These are phyloP conservation scores for Cyclargus thomasi DNA, from an alignment of 1,140 invertebrate genomes.

Conservation along the genomic window DNA sequence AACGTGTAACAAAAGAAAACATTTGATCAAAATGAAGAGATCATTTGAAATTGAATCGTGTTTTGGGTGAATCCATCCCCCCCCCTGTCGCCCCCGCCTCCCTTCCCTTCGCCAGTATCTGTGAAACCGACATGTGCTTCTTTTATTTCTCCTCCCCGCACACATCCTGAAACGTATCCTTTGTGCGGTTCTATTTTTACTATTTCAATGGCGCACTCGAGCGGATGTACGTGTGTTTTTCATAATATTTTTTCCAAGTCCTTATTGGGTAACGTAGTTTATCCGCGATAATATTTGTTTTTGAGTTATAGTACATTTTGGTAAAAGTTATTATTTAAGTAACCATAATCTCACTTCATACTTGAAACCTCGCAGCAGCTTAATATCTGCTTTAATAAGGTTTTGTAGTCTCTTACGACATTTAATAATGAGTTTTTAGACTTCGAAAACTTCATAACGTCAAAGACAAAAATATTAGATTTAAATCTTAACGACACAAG, in stretches of 20 bases:
- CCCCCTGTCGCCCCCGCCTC: too few relatives aligned
- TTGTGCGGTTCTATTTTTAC: conserved; percentile 30
- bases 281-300: too few relatives aligned
- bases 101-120: neutral
- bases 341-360: too few relatives aligned
- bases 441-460: neutral
- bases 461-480: neutral
- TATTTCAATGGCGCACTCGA: conserved; percentile 7
- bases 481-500: neutral
- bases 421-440: neutral
- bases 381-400: neutral
- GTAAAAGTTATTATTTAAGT: too few relatives aligned
- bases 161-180: conserved; percentile 46
- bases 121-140: conserved; percentile 41
- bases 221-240: neutral
- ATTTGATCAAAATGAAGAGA: conserved; percentile 21
- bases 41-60: conserved; percentile 30
- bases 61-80: conserved; percentile 12
- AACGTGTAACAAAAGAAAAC: neutral
- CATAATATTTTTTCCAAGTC: neutral
- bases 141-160: conserved; percentile 39
- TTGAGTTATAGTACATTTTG: too few relatives aligned
- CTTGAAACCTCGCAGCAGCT: neutral
- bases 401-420: neutral
- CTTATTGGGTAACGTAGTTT: too few relatives aligned